These are phyloP conservation scores for Amphiduros pacificus DNA, from an alignment of 2,888 invertebrate species.

Conservation along the genomic window DNA sequence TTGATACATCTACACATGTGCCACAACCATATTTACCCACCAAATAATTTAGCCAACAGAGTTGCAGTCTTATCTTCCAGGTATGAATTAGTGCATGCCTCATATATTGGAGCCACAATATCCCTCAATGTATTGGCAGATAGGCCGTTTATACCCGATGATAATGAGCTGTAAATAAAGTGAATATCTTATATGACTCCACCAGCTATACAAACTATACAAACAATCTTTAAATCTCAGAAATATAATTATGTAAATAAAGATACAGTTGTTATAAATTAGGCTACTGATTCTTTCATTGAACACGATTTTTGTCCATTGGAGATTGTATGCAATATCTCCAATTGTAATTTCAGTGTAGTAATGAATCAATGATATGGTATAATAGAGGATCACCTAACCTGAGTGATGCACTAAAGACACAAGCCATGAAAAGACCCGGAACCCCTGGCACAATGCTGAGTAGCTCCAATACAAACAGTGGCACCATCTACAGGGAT, in stretches of 20 bases:
- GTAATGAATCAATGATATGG: too few species aligned
- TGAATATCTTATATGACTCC: too few species aligned
- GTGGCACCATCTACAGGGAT: slow-evolving; percentile 14
- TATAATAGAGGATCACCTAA: too few species aligned
- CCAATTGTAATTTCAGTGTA: too few species aligned
- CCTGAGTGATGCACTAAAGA: slow-evolving; percentile 18
- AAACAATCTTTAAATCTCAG: too few species aligned
- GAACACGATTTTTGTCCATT: too few species aligned
- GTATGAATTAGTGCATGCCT: not conserved
- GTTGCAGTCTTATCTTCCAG: not conserved
- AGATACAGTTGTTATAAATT: too few species aligned
- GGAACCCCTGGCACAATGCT: slow-evolving; percentile 16
- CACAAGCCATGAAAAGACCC: slow-evolving; percentile 17
- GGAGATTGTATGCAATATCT: too few species aligned
- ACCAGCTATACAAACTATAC: too few species aligned
- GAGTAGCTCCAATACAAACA: slow-evolving; percentile 13
- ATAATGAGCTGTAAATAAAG: slow-evolving; percentile 2
- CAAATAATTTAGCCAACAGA: not conserved
- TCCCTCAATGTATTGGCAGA: slow-evolving; percentile 3
- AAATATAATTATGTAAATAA: too few species aligned
- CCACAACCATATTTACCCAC: not conserved
- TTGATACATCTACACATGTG: too few species aligned
- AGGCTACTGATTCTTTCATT: too few species aligned
- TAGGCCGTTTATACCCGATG: slow-evolving; percentile 1
- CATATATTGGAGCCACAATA: not conserved